Evolutionary conservation across 1,140 invertebrate species (phyloP).

Genomic region (Rhopalosiphum maidis): DNA sequence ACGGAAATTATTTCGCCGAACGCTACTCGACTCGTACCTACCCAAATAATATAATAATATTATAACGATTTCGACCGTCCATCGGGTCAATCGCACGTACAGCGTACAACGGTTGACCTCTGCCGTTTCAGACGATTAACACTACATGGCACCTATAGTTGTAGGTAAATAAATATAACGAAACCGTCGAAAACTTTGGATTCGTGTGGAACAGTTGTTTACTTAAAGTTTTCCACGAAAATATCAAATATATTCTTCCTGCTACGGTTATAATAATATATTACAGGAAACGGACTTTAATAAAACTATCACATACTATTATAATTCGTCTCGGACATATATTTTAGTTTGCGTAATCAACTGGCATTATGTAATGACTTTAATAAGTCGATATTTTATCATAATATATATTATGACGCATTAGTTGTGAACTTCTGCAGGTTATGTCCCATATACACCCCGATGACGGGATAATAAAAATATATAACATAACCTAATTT

Average conservation of each 20-base stretch:
- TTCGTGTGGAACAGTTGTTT: background rate
- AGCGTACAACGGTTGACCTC: background rate
- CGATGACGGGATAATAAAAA: too few relatives aligned
- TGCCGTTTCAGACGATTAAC: background rate
- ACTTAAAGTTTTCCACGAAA: background rate
- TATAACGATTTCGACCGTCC: background rate
- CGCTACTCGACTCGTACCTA: background rate
- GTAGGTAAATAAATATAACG: background rate
- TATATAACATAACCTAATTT: background rate
- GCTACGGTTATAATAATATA: too few relatives aligned
- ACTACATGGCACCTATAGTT: background rate
- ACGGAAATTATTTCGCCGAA: background rate
- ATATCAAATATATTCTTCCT: background rate
- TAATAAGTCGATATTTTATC: background rate
- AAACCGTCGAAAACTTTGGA: background rate
- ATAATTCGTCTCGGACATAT: background rate
- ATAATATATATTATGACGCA: background rate
- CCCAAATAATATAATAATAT: background rate
- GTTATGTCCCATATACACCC: background rate
- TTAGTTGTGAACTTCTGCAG: background rate
- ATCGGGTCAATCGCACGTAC: background rate
- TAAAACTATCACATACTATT: background rate
- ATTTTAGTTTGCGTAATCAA: background rate
- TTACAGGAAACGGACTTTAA: background rate
- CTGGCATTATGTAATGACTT: background rate